phyloP scores from a whole-genome alignment of 2,797 vertebrate species.

The Typhlichthys subterraneus region DNA sequence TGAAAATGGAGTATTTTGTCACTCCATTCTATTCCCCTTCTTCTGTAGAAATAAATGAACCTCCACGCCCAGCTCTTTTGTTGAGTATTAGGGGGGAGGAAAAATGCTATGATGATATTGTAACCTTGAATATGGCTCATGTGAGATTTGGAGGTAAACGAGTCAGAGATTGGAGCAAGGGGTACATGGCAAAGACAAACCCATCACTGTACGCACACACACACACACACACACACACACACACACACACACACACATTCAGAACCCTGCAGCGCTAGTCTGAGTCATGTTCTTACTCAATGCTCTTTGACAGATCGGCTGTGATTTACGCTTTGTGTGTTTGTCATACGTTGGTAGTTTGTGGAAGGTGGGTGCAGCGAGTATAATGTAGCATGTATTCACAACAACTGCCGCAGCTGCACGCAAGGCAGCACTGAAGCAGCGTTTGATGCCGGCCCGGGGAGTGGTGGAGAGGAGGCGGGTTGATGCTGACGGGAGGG shows the following conservation, averaged over 20 bases:
- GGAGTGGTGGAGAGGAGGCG: neutral
- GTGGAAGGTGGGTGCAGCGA: conserved; percentile 19
- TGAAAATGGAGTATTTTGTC: conserved; percentile 22
- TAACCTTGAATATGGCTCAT: neutral
- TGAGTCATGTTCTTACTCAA: conserved; percentile 23
- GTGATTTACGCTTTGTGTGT: conserved; percentile 34
- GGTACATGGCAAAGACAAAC: conserved; percentile 8
- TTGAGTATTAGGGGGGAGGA: no score
- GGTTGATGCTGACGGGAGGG: conserved; percentile 19
- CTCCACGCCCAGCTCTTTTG: neutral
- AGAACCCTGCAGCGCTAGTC: neutral
- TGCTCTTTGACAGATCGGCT: conserved; percentile 31
- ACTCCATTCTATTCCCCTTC: neutral
- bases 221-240: neutral
- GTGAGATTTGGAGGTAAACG: neutral
- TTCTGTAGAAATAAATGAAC: neutral
- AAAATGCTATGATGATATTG: no score
- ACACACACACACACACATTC: neutral
- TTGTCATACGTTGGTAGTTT: conserved; percentile 3
- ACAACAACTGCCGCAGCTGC: conserved; percentile 24
- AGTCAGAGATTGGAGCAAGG: neutral
- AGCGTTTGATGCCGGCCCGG: conserved; percentile 30
- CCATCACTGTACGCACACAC: conserved; percentile 4
- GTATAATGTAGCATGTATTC: conserved; percentile 11
- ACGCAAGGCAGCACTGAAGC: conserved; percentile 22